These are phyloP conservation scores for Nephila pilipes DNA, from an alignment of 1,140 invertebrate genomes.

Conservation along the genomic window DNA sequence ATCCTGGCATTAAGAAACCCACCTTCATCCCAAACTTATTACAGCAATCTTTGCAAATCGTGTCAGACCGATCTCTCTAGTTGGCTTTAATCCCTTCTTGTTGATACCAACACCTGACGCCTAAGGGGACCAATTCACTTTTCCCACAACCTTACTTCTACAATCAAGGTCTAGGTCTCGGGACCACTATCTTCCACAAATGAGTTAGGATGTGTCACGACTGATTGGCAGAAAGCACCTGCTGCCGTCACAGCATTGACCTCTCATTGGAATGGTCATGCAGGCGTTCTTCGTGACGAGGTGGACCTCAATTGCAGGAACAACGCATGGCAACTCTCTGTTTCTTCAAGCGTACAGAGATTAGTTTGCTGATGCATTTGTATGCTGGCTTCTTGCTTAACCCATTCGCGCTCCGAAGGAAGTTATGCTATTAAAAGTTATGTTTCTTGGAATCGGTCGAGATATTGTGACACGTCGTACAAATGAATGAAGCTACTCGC, in stretches of 20 bases:
- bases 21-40: background rate
- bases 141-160: background rate
- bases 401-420: background rate
- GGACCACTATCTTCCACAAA: background rate
- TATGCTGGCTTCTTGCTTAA: background rate
- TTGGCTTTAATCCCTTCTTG: background rate
- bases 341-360: background rate
- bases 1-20: background rate
- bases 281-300: slow-evolving; percentile 58
- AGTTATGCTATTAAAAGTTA: slow-evolving; percentile 12
- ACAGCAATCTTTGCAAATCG: slow-evolving; percentile 1
- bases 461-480: background rate
- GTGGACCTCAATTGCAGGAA: slow-evolving; percentile 25
- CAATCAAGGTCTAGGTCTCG: background rate
- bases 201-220: slow-evolving; percentile 42
- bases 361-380: background rate
- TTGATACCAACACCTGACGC: slow-evolving; percentile 6
- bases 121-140: background rate
- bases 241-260: slow-evolving; percentile 30
- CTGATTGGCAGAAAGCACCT: slow-evolving; percentile 48
- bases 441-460: background rate
- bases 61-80: background rate
- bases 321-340: slow-evolving; percentile 12
- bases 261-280: background rate
- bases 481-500: background rate